These are phyloP conservation scores for Pelodytes ibericus DNA, from an alignment of 2,797 vertebrate species.

Conservation along the genomic window DNA sequence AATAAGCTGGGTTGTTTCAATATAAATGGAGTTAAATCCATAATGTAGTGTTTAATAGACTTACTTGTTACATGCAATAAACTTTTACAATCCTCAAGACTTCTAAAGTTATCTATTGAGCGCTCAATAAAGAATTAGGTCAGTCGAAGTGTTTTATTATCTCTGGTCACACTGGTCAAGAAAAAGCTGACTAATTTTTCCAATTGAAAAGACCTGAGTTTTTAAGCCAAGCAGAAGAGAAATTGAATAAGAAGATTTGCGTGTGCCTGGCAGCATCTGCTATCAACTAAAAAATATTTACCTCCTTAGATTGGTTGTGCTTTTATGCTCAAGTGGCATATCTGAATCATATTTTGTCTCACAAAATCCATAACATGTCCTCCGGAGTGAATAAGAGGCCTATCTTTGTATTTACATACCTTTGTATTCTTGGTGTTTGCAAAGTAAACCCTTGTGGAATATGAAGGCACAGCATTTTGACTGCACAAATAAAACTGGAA, in stretches of 20 bases:
- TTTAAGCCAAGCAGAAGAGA: neutral
- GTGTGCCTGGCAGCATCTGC: neutral
- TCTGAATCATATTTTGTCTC: slow-evolving; percentile 44
- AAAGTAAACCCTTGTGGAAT: slow-evolving; percentile 47
- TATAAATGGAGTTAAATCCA: slow-evolving; percentile 43
- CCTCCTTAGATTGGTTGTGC: slow-evolving; percentile 9
- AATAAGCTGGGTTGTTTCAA: slow-evolving; percentile 24
- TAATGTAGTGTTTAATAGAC: slow-evolving; percentile 44
- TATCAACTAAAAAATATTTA: slow-evolving; percentile 36
- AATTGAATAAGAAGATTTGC: neutral
- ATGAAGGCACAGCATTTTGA: slow-evolving; percentile 43
- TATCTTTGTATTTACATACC: slow-evolving; percentile 46
- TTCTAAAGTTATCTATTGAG: slow-evolving; percentile 33
- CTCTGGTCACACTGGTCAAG: slow-evolving; percentile 9
- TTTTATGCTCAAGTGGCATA: slow-evolving; percentile 42
- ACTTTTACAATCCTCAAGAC: slow-evolving; percentile 44
- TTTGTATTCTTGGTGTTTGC: slow-evolving; percentile 49
- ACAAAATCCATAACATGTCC: slow-evolving; percentile 46
- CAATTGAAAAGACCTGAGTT: neutral
- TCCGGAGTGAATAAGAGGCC: slow-evolving; percentile 40
- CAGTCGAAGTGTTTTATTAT: slow-evolving; percentile 44
- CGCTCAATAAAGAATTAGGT: slow-evolving; percentile 38
- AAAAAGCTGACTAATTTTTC: slow-evolving; percentile 19
- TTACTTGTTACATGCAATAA: slow-evolving; percentile 40
- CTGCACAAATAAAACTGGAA: slow-evolving; percentile 47